Conservation (phyloP, 2,113 vertebrate genomes). For the Connochaetes taurinus region DNA sequence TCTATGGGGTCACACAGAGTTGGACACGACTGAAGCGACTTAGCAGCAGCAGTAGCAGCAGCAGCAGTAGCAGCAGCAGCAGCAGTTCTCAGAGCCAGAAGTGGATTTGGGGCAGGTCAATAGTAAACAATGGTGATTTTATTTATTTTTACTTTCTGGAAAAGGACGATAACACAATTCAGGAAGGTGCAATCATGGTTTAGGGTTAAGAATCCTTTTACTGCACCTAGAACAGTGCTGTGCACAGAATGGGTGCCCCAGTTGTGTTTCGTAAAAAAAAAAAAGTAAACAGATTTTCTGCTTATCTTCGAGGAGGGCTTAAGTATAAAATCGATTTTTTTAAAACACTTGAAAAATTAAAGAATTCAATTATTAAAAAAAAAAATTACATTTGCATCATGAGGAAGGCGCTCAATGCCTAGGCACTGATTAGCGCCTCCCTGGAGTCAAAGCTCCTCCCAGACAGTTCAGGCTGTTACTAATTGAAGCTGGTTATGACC, state of each 20-base stretch:
- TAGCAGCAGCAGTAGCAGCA: too few relatives aligned
- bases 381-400: neutral
- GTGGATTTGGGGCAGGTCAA: neutral
- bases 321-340: constrained; percentile 83
- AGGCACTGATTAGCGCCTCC: rapidly evolving
- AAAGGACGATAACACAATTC: neutral
- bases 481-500: too few relatives aligned
- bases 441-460: neutral
- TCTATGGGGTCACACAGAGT: too few relatives aligned
- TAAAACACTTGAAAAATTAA: constrained; percentile 80
- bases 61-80: too few relatives aligned
- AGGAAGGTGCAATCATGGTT: constrained; percentile 18
- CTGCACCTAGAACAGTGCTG: constrained; percentile 32
- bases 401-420: neutral
- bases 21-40: rapidly evolving
- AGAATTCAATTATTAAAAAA: constrained; percentile 74
- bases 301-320: constrained; percentile 66
- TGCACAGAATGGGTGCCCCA: constrained; percentile 42
- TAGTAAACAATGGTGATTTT: neutral
- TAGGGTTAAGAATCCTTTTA: neutral
- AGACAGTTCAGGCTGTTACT: neutral
- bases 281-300: constrained; percentile 34
- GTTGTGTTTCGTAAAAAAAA: neutral
- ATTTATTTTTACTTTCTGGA: constrained; percentile 65
- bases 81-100: neutral